Evolutionary conservation across 2,113 vertebrate species (phyloP).

Genomic region (Hoplias malabaricus): DNA sequence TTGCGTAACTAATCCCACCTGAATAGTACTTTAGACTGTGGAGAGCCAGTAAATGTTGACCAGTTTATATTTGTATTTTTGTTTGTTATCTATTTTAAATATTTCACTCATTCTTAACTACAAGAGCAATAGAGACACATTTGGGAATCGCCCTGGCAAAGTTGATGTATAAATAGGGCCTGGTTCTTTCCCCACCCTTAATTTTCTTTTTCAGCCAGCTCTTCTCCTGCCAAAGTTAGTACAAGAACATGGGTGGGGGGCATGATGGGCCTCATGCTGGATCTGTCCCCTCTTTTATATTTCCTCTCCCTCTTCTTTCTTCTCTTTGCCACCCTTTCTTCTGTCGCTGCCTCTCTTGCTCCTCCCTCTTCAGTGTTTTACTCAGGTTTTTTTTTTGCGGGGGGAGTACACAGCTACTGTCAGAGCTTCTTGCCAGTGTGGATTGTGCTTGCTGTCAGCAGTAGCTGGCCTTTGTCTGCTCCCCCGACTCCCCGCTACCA

Average conservation of each 20-base stretch:
- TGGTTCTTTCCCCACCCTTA: background rate
- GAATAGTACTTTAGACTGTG: no score
- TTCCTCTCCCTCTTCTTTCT: background rate
- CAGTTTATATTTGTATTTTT: no score
- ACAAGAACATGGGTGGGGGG: background rate
- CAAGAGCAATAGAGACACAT: background rate
- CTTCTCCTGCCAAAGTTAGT: slow-evolving; percentile 20
- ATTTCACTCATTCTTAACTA: no score
- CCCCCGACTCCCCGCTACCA: slow-evolving; percentile 55
- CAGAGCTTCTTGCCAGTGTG: slow-evolving; percentile 56
- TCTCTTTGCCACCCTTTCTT: background rate
- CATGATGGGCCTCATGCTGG: background rate
- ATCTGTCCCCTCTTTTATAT: background rate
- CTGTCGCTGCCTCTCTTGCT: background rate
- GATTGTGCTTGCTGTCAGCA: slow-evolving; percentile 64
- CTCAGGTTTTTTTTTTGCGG: slow-evolving; percentile 27
- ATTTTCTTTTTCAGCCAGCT: slow-evolving; percentile 2
- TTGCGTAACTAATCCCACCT: no score
- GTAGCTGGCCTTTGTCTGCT: slow-evolving; percentile 53
- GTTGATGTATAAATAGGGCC: background rate
- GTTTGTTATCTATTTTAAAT: no score
- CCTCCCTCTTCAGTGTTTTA: background rate
- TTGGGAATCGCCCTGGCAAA: background rate
- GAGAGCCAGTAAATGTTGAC: no score
- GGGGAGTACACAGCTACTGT: slow-evolving; percentile 33